Evolutionary conservation across 2,113 vertebrate species (phyloP).

Genomic region (Irena cyanogastra): DNA sequence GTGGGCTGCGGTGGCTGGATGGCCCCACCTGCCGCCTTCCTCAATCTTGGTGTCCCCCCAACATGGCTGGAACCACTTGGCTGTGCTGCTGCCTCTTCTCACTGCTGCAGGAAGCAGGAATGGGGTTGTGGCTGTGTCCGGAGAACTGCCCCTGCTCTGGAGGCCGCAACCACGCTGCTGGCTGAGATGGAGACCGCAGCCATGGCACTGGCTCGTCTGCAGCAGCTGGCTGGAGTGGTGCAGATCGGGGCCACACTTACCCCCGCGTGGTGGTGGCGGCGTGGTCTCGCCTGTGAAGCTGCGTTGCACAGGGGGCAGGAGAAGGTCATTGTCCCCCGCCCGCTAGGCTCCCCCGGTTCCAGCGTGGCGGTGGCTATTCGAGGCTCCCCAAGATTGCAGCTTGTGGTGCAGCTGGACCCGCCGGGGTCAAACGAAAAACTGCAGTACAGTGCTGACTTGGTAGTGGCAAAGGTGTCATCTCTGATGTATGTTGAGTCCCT

Average conservation of each 20-base stretch:
- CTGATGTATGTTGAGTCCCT: background rate
- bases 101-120: background rate
- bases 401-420: fast-evolving
- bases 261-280: background rate
- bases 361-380: background rate
- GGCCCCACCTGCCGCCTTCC: background rate
- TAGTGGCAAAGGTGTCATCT: background rate
- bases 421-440: background rate
- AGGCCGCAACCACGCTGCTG: background rate
- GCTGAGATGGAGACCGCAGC: background rate
- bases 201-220: background rate
- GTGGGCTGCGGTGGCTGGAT: background rate
- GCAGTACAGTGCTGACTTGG: background rate
- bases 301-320: background rate
- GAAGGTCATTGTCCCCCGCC: background rate
- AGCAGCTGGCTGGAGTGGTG: background rate
- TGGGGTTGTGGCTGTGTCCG: fast-evolving
- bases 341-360: fast-evolving
- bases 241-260: fast-evolving
- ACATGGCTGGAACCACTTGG: fast-evolving
- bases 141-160: background rate
- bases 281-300: too few relatives aligned
- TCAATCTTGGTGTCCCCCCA: background rate
- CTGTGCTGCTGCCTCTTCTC: background rate
- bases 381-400: background rate